These are phyloP conservation scores for Auanema sp. DNA, from an alignment of 2,888 invertebrate genomes.

Conservation along the genomic window DNA sequence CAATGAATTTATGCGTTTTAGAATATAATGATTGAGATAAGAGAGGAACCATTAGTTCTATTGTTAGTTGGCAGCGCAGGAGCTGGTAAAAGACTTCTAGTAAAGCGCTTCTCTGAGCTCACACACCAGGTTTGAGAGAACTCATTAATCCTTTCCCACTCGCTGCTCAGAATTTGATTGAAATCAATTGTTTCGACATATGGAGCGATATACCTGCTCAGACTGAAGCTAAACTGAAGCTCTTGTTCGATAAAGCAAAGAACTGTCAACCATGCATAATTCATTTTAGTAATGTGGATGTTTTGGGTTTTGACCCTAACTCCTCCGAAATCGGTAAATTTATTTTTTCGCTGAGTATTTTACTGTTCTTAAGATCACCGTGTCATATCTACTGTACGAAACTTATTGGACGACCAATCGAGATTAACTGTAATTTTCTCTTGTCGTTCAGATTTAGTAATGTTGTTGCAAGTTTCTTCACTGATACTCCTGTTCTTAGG, in stretches of 20 bases:
- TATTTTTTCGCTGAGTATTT: neutral
- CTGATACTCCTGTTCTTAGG: slow-evolving; percentile 10
- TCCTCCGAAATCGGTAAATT: slow-evolving; percentile 26
- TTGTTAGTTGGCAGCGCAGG: slow-evolving; percentile 41
- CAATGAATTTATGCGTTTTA: neutral
- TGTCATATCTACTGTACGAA: slow-evolving; percentile 15
- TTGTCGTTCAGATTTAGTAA: slow-evolving; percentile 28
- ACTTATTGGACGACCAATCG: slow-evolving; percentile 14
- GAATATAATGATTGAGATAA: slow-evolving; percentile 7
- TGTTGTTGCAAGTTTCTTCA: neutral
- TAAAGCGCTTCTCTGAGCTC: slow-evolving; percentile 26
- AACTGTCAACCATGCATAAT: slow-evolving; percentile 30
- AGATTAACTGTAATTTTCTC: slow-evolving; percentile 41
- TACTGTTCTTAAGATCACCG: slow-evolving; percentile 20
- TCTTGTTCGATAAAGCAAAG: slow-evolving; percentile 31
- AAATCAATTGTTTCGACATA: slow-evolving; percentile 44
- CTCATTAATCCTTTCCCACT: neutral
- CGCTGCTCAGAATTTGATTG: slow-evolving; percentile 28
- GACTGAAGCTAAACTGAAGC: slow-evolving; percentile 33
- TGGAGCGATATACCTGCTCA: slow-evolving; percentile 43
- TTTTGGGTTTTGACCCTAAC: slow-evolving; percentile 37
- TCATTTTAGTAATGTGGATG: slow-evolving; percentile 31
- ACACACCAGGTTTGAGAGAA: slow-evolving; percentile 25
- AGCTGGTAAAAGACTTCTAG: slow-evolving; percentile 35
- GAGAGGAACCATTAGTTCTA: slow-evolving; percentile 21